Base-by-base conservation (phyloP, 1,140 invertebrate species). In the Pissodes strobi region DNA sequence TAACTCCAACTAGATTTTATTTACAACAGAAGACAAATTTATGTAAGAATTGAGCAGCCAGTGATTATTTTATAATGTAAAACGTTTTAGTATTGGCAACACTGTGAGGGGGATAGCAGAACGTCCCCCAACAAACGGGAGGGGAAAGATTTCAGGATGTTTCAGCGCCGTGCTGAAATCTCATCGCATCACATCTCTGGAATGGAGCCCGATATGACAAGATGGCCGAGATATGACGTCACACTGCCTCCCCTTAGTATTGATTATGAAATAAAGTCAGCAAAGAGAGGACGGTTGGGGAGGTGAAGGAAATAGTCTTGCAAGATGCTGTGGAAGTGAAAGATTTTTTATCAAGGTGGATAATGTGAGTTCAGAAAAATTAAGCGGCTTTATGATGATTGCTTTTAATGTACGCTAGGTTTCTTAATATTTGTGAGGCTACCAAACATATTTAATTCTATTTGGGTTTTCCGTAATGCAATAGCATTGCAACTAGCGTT, bases 191-290 rank as follows among this genome's bases (percentile, higher is more conserved):
- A 61, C 70, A 69, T 70, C 70, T 73, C 66, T 57, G 63, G 68
- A 72, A 72, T 70, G 71, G 72, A 67, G 65, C 57, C 71, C 72
- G 74, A 75, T 75, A 75, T 75, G 74, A 75, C 74, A 75, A 75
- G 74, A 75, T 75, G 74, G 74, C 74, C 74, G 74, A 75, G 74
- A 75, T 75, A 75, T 74, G 74, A 75, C 74, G 74, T 75, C 74
- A 74, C 72, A 63, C 56, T 45, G 64, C 69, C 66, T 68, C 74
- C 70, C 65, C 66, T 66, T 65, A 64, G 74, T 75, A 75, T 75
- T 72, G 74, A 75, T 75, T 71, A 70, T 67, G 69, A 69, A 71
- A 58, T 57, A 56, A 66, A 69, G 55, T 69, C 66, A 71, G 72
- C 69, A 72, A 72, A 69, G 68, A 63, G 58, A 34, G 45, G 39